Evolutionary conservation across 1,140 invertebrate species (phyloP).

Genomic region (Coelopa frigida): DNA sequence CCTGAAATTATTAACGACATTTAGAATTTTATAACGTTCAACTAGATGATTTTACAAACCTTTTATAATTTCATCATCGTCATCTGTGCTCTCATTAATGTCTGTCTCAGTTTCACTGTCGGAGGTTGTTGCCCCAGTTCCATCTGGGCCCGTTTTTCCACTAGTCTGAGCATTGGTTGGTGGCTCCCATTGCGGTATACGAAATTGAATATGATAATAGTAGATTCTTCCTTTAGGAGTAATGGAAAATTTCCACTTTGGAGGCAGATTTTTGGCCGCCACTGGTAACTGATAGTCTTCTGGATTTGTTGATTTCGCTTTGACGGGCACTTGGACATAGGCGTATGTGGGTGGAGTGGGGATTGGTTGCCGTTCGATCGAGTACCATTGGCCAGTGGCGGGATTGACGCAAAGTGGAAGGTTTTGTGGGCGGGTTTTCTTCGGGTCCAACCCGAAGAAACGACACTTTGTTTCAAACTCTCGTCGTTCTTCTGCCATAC

Average conservation of each 20-base stretch:
- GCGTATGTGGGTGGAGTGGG: constrained; percentile 41
- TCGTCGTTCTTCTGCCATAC: constrained; percentile 55
- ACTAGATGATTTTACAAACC: background rate
- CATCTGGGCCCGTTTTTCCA: background rate
- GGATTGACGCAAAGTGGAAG: constrained; percentile 56
- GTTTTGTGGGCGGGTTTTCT: constrained; percentile 50
- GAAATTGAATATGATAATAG: constrained; percentile 82
- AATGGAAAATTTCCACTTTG: constrained; percentile 77
- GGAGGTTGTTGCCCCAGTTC: constrained; percentile 9
- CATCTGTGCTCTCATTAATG: constrained; percentile 8
- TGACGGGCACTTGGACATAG: constrained; percentile 24
- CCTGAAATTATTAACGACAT: too few relatives aligned
- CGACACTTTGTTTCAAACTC: constrained; percentile 56
- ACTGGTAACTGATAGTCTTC: constrained; percentile 45
- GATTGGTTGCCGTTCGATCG: constrained; percentile 34
- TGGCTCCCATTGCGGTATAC: constrained; percentile 82
- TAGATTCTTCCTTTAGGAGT: constrained; percentile 76
- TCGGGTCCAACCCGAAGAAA: constrained; percentile 53
- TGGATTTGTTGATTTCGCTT: constrained; percentile 30
- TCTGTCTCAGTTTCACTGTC: constrained; percentile 11
- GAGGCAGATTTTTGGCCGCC: constrained; percentile 59
- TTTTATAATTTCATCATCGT: constrained; percentile 11
- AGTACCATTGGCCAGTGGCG: constrained; percentile 54
- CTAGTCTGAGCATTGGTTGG: constrained; percentile 48
- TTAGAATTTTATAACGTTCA: background rate